phyloP scores from a whole-genome alignment of 2,797 vertebrate species.

The Tauraco hartlaubi region DNA sequence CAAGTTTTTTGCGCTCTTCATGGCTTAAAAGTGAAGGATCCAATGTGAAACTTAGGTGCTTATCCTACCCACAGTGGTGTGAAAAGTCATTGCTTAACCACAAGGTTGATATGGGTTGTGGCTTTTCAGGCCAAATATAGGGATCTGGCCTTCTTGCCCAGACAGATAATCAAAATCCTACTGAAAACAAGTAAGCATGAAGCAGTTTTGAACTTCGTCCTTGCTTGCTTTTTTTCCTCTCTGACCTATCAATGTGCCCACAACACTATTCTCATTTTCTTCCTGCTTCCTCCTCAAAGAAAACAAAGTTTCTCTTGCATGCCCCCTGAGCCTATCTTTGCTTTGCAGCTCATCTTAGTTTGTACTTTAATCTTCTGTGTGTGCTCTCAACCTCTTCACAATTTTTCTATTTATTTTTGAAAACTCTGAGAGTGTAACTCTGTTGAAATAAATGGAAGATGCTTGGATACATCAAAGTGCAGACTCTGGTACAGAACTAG shows the following conservation, averaged over 20 bases:
- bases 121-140: background rate
- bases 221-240: background rate
- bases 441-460: conserved; percentile 38
- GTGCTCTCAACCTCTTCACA: conserved; percentile 13
- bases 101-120: background rate
- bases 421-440: background rate
- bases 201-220: background rate
- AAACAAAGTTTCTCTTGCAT: background rate
- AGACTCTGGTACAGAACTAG: background rate
- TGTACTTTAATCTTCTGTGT: conserved; percentile 3
- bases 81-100: background rate
- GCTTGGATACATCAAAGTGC: background rate
- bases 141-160: background rate
- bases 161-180: background rate
- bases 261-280: background rate
- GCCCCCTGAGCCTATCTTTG: background rate
- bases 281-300: background rate
- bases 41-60: background rate
- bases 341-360: conserved; percentile 13
- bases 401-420: conserved; percentile 21
- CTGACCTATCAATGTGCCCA: background rate
- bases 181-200: background rate
- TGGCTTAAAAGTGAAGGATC: background rate
- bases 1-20: background rate
- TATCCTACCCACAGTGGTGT: background rate